A percentile compares a stretch with the other conserved stretches of the same genome.
Conservation (phyloP, 1,140 invertebrate species). For the Eulimnadia texana region DNA sequence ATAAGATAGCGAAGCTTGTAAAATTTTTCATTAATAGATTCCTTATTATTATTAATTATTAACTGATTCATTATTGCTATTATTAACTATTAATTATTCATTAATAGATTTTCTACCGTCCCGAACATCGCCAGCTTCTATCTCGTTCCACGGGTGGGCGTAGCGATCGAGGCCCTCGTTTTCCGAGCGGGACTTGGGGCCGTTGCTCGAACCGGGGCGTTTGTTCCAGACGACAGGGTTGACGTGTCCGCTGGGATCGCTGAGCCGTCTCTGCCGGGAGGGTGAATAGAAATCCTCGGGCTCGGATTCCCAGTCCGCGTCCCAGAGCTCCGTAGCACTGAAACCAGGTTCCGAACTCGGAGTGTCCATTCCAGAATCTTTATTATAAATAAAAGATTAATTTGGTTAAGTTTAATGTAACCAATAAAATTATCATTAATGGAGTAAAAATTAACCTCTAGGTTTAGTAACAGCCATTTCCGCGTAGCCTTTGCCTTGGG, state of each 20-base stretch:
- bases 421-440: not conserved
- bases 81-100: too few species aligned
- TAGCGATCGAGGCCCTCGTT: constrained; percentile 63
- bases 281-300: constrained; percentile 56
- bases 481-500: constrained; percentile 87
- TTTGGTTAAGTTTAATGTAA: not conserved
- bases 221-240: not conserved
- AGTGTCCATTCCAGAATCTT: constrained; percentile 73
- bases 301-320: constrained; percentile 71
- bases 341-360: constrained; percentile 84
- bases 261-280: not conserved
- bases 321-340: constrained; percentile 67
- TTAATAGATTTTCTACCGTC: too few species aligned
- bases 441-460: constrained; percentile 36
- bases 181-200: constrained; percentile 68
- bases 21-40: too few species aligned
- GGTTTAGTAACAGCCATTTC: constrained; percentile 94
- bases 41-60: too few species aligned
- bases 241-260: not conserved
- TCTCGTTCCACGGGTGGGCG: constrained; percentile 66
- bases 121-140: constrained; percentile 81
- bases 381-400: not conserved
- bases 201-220: constrained; percentile 28
- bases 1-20: too few species aligned
- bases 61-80: too few species aligned